A percentile compares a stretch with the other conserved stretches of the same genome.
phyloP scores from a whole-genome alignment of 2,113 vertebrate species.

The Glaucomys volans region DNA sequence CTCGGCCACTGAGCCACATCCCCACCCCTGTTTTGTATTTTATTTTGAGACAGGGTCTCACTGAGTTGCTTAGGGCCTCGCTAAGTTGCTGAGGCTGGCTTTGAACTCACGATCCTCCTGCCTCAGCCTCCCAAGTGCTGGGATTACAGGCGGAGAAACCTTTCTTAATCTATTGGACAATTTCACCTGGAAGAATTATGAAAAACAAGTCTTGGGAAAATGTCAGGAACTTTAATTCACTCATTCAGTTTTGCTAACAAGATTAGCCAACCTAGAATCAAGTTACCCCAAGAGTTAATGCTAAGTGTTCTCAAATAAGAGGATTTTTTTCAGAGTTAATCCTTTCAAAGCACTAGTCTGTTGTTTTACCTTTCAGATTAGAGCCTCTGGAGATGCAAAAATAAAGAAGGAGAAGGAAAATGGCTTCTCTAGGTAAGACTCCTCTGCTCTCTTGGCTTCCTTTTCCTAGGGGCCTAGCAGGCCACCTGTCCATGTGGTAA shows the following conservation, averaged over 20 bases:
- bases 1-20: too few relatives aligned
- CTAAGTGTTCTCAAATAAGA: neutral
- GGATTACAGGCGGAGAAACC: too few relatives aligned
- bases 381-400: conserved; percentile 91
- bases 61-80: too few relatives aligned
- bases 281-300: neutral
- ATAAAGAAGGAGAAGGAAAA: conserved; percentile 97
- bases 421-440: conserved; percentile 94
- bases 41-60: too few relatives aligned
- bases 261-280: conserved; percentile 3
- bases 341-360: conserved; percentile 53
- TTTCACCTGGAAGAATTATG: conserved; percentile 10
- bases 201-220: conserved; percentile 3
- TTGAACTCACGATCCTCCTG: too few relatives aligned
- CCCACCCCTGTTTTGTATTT: too few relatives aligned
- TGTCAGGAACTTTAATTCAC: neutral
- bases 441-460: neutral
- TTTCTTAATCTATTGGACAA: neutral
- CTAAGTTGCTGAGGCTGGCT: too few relatives aligned
- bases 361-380: conserved; percentile 88
- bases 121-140: too few relatives aligned
- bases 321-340: neutral
- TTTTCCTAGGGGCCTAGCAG: neutral
- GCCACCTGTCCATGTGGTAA: neutral
- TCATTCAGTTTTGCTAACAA: conserved; percentile 34